These are phyloP conservation scores for Charina bottae DNA, from an alignment of 2,113 vertebrate species.

Conservation along the genomic window DNA sequence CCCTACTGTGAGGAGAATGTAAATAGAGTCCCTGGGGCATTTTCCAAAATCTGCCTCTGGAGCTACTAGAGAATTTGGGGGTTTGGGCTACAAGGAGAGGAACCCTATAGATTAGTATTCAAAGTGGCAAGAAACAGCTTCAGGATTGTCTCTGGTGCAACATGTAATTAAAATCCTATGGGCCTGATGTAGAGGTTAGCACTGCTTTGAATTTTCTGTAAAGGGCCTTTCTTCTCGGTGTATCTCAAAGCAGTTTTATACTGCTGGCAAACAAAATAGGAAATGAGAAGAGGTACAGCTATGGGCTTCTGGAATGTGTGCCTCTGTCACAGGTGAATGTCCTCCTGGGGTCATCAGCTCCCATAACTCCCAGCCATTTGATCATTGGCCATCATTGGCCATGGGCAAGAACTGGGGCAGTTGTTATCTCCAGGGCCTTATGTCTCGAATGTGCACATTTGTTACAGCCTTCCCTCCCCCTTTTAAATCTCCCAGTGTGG, in stretches of 20 bases:
- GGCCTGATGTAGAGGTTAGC: neutral
- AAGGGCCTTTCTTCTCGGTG: neutral
- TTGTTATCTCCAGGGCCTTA: neutral
- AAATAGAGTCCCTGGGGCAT: neutral
- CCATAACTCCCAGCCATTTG: neutral
- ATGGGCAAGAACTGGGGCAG: neutral
- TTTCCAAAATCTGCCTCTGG: neutral
- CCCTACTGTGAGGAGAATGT: neutral
- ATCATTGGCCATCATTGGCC: neutral
- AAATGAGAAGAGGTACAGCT: neutral
- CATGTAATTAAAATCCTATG: neutral
- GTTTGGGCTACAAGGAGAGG: neutral
- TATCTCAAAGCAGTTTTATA: neutral
- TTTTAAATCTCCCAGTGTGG: neutral
- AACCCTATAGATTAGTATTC: neutral
- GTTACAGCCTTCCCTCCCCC: neutral
- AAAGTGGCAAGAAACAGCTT: neutral
- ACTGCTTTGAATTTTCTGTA: neutral
- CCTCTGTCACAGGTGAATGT: neutral
- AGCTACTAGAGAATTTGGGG: neutral
- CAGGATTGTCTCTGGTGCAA: neutral
- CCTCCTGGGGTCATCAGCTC: neutral
- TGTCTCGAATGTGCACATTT: neutral
- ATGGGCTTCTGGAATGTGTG: neutral
- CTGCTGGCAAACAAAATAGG: too few relatives aligned